A percentile compares a stretch with the other conserved stretches of the same genome.
Conservation (phyloP, 1,140 invertebrate genomes). For the Trichomalopsis sarcophagae region DNA sequence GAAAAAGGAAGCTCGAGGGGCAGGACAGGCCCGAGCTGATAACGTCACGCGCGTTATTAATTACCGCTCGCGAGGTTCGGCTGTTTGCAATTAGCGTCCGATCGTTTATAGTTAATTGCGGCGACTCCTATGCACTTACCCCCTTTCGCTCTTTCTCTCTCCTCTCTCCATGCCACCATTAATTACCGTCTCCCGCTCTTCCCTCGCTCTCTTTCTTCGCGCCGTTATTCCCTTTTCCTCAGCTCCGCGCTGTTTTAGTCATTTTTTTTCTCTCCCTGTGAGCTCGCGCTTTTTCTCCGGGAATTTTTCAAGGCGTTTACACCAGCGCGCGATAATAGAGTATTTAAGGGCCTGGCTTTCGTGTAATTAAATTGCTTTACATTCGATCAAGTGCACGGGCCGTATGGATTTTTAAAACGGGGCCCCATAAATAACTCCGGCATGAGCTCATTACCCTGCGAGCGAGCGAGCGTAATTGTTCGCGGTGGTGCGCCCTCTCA, state of each 20-base stretch:
- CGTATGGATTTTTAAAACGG: constrained; percentile 11
- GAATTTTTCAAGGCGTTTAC: constrained; percentile 26
- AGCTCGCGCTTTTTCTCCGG: constrained; percentile 10
- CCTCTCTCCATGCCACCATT: constrained; percentile 59
- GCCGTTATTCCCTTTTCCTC: constrained; percentile 52
- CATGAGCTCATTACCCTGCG: not conserved
- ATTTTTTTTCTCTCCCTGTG: not conserved
- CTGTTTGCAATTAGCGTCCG: constrained; percentile 70
- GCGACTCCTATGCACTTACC: constrained; percentile 59
- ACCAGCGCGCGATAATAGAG: constrained; percentile 40
- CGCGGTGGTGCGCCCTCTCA: constrained; percentile 23
- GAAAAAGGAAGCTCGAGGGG: not conserved
- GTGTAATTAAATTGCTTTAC: constrained; percentile 52
- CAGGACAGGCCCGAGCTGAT: constrained; percentile 59
- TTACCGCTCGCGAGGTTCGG: constrained; percentile 61
- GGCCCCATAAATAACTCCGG: constrained; percentile 46
- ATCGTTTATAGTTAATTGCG: constrained; percentile 70
- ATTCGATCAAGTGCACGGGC: constrained; percentile 33
- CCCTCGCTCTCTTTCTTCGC: constrained; percentile 29
- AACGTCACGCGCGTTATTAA: constrained; percentile 69
- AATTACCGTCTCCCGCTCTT: constrained; percentile 60
- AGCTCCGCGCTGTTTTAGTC: constrained; percentile 13
- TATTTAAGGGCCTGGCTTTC: constrained; percentile 49
- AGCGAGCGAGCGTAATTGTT: constrained; percentile 39
- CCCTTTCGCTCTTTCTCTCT: constrained; percentile 41